A percentile compares a stretch with the other conserved stretches of the same genome.
Evolutionary conservation across 2,888 invertebrate species (phyloP).

Genomic region (Mayetiola destructor): DNA sequence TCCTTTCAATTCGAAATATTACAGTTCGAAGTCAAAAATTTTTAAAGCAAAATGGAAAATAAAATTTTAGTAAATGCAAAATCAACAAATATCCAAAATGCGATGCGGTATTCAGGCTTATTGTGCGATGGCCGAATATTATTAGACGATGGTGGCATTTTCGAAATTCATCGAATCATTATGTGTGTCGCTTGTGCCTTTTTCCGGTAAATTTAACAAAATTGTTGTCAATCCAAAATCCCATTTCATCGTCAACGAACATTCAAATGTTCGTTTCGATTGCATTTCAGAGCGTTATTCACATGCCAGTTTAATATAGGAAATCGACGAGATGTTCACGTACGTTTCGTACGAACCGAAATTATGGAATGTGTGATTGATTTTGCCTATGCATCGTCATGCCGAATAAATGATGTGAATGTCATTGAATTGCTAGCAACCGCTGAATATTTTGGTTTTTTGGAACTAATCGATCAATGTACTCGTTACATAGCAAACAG

Average conservation of each 20-base stretch:
- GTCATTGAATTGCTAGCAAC: background rate
- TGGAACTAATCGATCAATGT: background rate
- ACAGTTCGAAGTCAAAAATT: background rate
- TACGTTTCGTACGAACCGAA: background rate
- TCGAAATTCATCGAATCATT: slow-evolving; percentile 74
- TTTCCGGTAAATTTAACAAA: slow-evolving; percentile 52
- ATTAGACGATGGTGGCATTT: slow-evolving; percentile 64
- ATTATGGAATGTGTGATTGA: background rate
- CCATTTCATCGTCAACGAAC: background rate
- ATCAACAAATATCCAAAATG: background rate
- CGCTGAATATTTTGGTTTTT: background rate
- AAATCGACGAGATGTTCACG: background rate
- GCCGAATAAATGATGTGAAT: background rate
- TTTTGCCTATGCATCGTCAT: background rate
- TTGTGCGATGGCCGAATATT: slow-evolving; percentile 76
- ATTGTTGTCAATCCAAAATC: no score
- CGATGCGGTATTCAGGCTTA: slow-evolving; percentile 39
- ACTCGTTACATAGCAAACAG: background rate
- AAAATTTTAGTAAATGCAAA: background rate
- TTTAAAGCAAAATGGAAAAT: no score
- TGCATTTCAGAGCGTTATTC: background rate
- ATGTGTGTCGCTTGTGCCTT: slow-evolving; percentile 81
- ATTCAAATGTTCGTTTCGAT: background rate
- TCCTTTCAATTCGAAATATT: background rate
- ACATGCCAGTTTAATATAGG: background rate